Base-by-base conservation (phyloP, 2,888 invertebrate species). In the Meiosimyza decipiens region DNA sequence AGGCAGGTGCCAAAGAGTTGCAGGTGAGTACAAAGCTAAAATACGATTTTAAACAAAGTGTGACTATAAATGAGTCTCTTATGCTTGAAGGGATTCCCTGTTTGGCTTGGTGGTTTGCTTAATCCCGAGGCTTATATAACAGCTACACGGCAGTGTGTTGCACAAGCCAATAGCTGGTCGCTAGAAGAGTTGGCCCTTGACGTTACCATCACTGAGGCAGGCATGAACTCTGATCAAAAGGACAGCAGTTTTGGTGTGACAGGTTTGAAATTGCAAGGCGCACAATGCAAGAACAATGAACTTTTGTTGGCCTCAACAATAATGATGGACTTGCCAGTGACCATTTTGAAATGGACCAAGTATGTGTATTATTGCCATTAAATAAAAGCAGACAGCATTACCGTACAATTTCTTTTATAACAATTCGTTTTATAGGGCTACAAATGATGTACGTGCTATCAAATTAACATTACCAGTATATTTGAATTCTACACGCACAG, bases 121-220 rank as follows among this genome's bases (percentile, higher is more conserved):
- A 98, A 98, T 87, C 98, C 99, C 0, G 99, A 99, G 88, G 99
- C 99, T 0, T 99, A 98, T 87, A 96, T 99, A 79, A 99, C 99
- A 0, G 99, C 99, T 6, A 99, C 99, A 1, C 91, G 99, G 22
- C 99, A 99, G 86, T 98, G 97, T 87, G 97, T 99, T 62, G 99
- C 98, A 0, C 97, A 97, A 85, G 96, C 95, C 0, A 99, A 99
- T 87, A 96, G 95, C 79, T 95, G 95, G 95, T 98, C 99, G 0
- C 90, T 99, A 60, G 99, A 99, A 88, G 99, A 99, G 88, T 90
- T 99, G 15, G 92, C 95, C 4, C 67, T 87, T 15, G 85, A 91
- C 85, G 91, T 91, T 71, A 91, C 90, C 15, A 91, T 91, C 66
- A 90, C 91, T 0, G 91, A 91, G 80, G 87, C 90, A 1, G 90